Conservation (phyloP, 2,113 vertebrate species). For the Oncorhynchus nerka region DNA sequence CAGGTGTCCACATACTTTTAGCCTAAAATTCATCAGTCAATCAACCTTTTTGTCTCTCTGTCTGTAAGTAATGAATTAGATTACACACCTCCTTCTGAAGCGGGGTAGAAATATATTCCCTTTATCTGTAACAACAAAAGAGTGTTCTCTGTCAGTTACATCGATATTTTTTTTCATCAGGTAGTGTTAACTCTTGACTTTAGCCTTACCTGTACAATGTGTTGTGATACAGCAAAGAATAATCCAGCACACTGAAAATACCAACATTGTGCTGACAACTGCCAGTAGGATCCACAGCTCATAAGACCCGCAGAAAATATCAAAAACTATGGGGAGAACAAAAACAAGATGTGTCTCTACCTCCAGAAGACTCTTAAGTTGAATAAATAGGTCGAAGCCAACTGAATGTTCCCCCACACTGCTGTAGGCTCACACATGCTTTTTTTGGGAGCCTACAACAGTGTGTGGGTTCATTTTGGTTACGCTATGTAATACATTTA, state of each 20-base stretch:
- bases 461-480: too few species aligned
- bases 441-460: too few species aligned
- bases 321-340: conserved; percentile 15
- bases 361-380: too few species aligned
- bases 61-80: background rate
- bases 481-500: too few species aligned
- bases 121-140: conserved; percentile 30
- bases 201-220: conserved; percentile 55
- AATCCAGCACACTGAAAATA: conserved; percentile 60
- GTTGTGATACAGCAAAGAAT: conserved; percentile 54
- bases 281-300: background rate
- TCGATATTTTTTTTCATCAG: background rate
- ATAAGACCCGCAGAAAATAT: rapidly evolving
- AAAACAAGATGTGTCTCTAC: background rate
- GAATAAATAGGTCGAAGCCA: too few species aligned
- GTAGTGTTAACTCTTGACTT: background rate
- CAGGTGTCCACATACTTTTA: too few species aligned
- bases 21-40: too few species aligned
- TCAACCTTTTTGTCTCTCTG: too few species aligned
- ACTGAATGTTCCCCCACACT: too few species aligned
- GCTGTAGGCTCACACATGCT: too few species aligned
- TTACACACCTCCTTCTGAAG: conserved; percentile 53
- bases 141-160: background rate
- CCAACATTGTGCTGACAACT: conserved; percentile 19
- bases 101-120: conserved; percentile 17